A percentile compares a stretch with the other conserved stretches of the same genome.
Conservation (phyloP, 2,797 vertebrate species). For the Meriones psammophilus region DNA sequence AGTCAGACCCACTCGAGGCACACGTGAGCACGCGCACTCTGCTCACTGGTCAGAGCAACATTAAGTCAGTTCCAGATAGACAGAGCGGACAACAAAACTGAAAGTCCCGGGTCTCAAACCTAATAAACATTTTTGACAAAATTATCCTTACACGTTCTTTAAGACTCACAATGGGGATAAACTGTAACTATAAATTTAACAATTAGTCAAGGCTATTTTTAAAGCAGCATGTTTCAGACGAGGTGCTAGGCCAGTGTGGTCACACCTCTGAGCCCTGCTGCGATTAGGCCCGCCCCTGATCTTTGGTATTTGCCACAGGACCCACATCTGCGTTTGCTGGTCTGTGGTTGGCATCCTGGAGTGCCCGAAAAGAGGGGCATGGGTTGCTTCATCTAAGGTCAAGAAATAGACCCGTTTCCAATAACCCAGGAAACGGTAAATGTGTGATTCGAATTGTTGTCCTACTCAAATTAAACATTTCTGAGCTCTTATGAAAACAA, state of each 20-base stretch:
- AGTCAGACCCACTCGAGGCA: neutral
- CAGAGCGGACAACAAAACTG: constrained; percentile 34
- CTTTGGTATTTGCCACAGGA: constrained; percentile 31
- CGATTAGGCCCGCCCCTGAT: neutral
- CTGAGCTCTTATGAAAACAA: neutral
- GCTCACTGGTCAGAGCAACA: constrained; percentile 14
- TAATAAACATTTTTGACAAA: constrained; percentile 49
- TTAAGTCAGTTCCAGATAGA: constrained; percentile 41
- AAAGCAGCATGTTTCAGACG: constrained; percentile 39
- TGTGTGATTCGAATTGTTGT: constrained; percentile 3
- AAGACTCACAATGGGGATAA: neutral
- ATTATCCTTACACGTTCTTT: neutral
- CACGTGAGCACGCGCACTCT: neutral
- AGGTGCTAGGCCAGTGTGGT: neutral
- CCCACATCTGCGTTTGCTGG: constrained; percentile 42
- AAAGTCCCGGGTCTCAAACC: constrained; percentile 47
- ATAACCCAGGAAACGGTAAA: neutral
- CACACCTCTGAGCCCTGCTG: neutral
- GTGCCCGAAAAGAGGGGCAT: constrained; percentile 1
- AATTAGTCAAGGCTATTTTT: neutral
- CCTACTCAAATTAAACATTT: constrained; percentile 32
- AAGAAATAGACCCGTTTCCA: constrained; percentile 26
- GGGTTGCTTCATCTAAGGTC: constrained; percentile 38
- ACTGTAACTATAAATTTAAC: constrained; percentile 45
- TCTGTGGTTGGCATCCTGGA: constrained; percentile 27